Conservation (phyloP, 2,888 invertebrate species). For the Molorchus minor region DNA sequence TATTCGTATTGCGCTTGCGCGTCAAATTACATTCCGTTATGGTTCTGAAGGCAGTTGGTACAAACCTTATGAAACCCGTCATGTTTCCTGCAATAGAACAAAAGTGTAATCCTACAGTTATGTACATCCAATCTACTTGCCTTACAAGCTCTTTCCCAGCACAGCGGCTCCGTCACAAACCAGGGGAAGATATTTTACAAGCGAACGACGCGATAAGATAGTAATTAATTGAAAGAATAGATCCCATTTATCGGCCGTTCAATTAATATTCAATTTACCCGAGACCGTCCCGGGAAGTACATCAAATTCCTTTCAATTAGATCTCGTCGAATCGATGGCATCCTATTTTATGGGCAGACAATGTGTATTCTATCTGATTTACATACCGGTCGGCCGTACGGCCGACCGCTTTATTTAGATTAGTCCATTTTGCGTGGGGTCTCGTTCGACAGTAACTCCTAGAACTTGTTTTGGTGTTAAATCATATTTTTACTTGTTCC, state of each 20-base stretch:
- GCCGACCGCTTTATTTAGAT: conserved; percentile 46
- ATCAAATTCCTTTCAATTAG: conserved; percentile 52
- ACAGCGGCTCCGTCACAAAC: too few relatives aligned
- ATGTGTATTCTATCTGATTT: conserved; percentile 47
- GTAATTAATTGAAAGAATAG: conserved; percentile 31
- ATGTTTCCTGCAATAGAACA: too few relatives aligned
- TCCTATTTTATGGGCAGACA: conserved; percentile 44
- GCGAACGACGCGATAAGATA: conserved; percentile 29
- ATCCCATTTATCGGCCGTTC: conserved; percentile 30
- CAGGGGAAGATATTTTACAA: conserved; percentile 15
- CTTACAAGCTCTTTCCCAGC: too few relatives aligned
- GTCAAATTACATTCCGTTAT: too few relatives aligned
- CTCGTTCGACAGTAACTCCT: conserved; percentile 31
- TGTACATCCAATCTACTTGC: too few relatives aligned
- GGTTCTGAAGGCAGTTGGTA: too few relatives aligned
- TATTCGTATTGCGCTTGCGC: too few relatives aligned
- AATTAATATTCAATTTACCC: conserved; percentile 49
- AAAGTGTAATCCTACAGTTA: too few relatives aligned
- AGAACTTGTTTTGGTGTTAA: conserved; percentile 32
- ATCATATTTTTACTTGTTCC: conserved; percentile 30
- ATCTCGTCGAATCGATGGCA: conserved; percentile 43
- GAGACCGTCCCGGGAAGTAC: conserved; percentile 37
- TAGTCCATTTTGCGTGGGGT: conserved; percentile 44
- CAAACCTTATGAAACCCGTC: too few relatives aligned
- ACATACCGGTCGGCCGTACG: conserved; percentile 49